Percentiles rank a stretch among this genome's conserved stretches.
These are phyloP conservation scores for Agrilus mali DNA, from an alignment of 2,888 invertebrate species.

Conservation along the genomic window DNA sequence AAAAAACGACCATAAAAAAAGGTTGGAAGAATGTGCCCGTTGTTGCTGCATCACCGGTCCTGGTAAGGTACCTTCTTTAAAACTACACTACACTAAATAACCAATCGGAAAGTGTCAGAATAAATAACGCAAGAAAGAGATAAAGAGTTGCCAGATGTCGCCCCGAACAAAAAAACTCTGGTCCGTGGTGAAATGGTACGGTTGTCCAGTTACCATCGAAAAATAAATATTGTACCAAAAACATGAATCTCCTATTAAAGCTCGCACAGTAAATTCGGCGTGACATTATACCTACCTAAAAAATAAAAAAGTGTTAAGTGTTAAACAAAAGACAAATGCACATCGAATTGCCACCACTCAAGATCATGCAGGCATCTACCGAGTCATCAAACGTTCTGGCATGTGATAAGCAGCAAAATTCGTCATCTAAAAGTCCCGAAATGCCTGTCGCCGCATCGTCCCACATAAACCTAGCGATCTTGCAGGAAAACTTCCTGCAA, in stretches of 20 bases:
- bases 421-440: conserved; percentile 14
- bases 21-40: too few species aligned
- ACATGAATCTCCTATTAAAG: neutral
- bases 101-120: neutral
- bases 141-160: neutral
- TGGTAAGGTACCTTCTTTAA: too few species aligned
- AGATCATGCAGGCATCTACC: conserved; percentile 15
- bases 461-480: conserved; percentile 34
- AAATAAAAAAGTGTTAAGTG: neutral
- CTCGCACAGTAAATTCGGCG: neutral
- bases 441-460: conserved; percentile 27
- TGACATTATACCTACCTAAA: neutral
- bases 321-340: neutral
- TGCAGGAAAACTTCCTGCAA: conserved; percentile 50
- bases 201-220: neutral
- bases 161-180: neutral
- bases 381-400: conserved; percentile 7
- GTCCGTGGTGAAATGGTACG: neutral
- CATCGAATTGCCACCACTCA: conserved; percentile 1
- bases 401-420: conserved; percentile 11
- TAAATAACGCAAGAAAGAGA: neutral
- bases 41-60: too few species aligned
- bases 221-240: neutral
- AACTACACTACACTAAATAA: too few species aligned
- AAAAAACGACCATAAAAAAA: too few species aligned